phyloP scores from a whole-genome alignment of 2,113 vertebrate species.

The Machaerirhynchus nigripectus region DNA sequence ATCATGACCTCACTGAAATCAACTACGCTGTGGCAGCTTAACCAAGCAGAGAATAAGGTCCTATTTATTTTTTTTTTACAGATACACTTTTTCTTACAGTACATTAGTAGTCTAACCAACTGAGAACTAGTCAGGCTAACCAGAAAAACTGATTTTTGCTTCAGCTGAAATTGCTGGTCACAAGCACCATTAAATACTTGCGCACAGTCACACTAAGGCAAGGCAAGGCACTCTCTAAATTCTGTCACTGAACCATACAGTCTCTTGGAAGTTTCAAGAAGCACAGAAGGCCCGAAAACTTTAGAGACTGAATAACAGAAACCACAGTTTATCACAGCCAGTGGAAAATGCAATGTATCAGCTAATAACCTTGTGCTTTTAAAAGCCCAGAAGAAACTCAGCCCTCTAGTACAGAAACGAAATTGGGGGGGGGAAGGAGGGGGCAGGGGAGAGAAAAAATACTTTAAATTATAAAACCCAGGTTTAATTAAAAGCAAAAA shows the following conservation, averaged over 20 bases:
- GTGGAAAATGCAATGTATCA: neutral
- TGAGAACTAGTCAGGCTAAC: neutral
- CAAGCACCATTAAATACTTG: neutral
- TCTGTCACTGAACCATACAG: neutral
- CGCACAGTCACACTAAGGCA: neutral
- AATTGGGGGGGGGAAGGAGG: neutral
- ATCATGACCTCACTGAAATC: neutral
- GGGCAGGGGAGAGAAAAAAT: no score
- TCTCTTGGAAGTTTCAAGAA: neutral
- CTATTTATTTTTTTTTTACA: constrained; percentile 11
- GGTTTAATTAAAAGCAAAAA: constrained; percentile 28
- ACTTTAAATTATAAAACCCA: neutral
- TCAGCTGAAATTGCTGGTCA: neutral
- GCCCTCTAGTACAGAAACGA: neutral
- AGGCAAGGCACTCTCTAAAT: neutral
- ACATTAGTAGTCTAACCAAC: neutral
- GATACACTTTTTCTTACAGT: neutral
- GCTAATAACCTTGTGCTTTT: neutral
- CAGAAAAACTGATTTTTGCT: neutral
- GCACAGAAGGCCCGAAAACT: neutral
- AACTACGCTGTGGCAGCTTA: neutral
- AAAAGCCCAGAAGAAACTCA: neutral
- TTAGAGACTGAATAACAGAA: neutral
- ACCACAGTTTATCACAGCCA: neutral
- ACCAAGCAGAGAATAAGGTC: neutral